Evolutionary conservation across 1,140 invertebrate species (phyloP), one percentile per base, ranked within the genome.

Genomic region (Cryptotermes secundus): DNA sequence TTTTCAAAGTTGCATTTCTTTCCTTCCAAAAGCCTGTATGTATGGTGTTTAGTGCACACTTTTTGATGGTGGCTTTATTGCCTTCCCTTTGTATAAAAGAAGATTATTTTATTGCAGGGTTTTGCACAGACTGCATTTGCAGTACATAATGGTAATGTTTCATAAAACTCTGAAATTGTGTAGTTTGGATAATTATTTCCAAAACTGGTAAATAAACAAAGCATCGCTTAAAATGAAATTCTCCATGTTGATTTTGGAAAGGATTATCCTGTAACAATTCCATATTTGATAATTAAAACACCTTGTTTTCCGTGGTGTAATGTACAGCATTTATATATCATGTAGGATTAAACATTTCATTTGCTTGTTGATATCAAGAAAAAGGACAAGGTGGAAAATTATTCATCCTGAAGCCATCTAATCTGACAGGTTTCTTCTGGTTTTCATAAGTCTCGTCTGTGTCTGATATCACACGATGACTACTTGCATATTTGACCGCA

Each of bases 91-190:
- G 59, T 82, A 45, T n/a, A n/a, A 45, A 82, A 65, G 45, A 36
- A 35, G 3, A 72, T 72, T 83, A 83, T 83, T 83, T 65, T 79
- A 83, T 83, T 83, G 83, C 83, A 83, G 83, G 83, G 83, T 83
- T 83, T 83, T 83, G 53, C 83, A 83, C 83, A 31, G 53, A 72
- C 59, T 72, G 59, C 26, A 31, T 31, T 31, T 72, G 59, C 59
- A 72, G n/a, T 72, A 72, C 59, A 72, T 72, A 72, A 72, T 31
- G n/a, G 0, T 72, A 72, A n/a, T 35, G 35, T 81, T 81, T 81
- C 35, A 81, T 81, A 81, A 81, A 81, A 81, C n/a, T 81, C 80
- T 81, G 80, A 34, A 81, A 81, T 81, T 81, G 80, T 45, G 42
- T 45, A 81, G 80, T 36, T 35, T 81, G 80, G 80, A n/a, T 35